phyloP scores from a whole-genome alignment of 2,888 invertebrate genomes.

The Holacanthella duospinosa region DNA sequence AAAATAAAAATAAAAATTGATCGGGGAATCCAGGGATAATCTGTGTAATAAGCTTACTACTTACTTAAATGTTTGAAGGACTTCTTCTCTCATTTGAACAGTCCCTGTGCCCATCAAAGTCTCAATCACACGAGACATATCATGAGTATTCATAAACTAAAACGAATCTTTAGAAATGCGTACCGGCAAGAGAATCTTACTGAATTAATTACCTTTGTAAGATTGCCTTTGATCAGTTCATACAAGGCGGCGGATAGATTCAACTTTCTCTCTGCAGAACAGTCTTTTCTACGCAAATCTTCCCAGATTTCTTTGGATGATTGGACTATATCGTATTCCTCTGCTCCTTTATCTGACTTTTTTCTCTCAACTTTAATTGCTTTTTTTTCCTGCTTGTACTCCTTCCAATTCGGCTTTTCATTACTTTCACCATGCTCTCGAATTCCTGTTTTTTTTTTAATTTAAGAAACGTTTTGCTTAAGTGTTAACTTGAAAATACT shows the following conservation, averaged over 20 bases:
- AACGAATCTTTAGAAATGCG: too few relatives aligned
- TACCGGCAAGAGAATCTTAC: too few relatives aligned
- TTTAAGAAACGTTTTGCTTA: too few relatives aligned
- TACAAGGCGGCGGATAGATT: background rate
- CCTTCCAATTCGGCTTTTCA: background rate
- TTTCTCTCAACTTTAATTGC: background rate
- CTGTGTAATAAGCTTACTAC: too few relatives aligned
- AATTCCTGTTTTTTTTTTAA: too few relatives aligned
- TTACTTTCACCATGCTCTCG: too few relatives aligned
- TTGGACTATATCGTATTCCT: background rate
- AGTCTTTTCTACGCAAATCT: slow-evolving; percentile 10
- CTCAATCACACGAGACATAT: background rate
- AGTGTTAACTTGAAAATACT: too few relatives aligned
- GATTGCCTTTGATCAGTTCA: background rate
- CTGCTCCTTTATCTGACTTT: background rate
- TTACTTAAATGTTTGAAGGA: slow-evolving; percentile 70
- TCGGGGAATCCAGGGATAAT: too few relatives aligned
- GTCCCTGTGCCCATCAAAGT: background rate
- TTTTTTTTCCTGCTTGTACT: background rate
- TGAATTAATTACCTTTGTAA: background rate
- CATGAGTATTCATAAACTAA: background rate
- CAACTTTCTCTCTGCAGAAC: background rate
- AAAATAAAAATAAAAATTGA: too few relatives aligned
- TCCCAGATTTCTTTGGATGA: slow-evolving; percentile 18
- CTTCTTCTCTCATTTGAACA: background rate